phyloP scores from a whole-genome alignment of 2,888 invertebrate genomes.

The Parasteatoda lunata region DNA sequence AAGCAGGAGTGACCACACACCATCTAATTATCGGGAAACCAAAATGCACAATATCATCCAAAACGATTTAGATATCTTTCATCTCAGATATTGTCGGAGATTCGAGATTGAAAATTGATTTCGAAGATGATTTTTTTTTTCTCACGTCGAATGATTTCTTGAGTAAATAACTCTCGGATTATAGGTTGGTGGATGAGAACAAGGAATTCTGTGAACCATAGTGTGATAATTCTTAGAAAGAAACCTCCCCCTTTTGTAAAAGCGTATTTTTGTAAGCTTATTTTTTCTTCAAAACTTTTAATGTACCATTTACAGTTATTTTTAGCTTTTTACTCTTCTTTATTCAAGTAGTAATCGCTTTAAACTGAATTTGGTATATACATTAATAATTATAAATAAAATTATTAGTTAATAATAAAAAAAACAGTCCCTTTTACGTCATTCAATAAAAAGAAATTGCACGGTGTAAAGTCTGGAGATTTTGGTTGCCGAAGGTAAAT shows the following conservation, averaged over 20 bases:
- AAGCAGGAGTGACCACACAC: conserved; percentile 40
- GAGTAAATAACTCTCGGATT: not conserved
- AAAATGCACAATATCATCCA: not conserved
- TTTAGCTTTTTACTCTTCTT: too few relatives aligned
- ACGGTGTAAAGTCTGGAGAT: too few relatives aligned
- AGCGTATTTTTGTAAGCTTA: not conserved
- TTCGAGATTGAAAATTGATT: not conserved
- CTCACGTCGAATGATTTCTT: not conserved
- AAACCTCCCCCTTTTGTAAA: not conserved
- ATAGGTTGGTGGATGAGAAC: not conserved
- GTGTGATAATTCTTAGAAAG: not conserved
- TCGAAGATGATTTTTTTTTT: not conserved
- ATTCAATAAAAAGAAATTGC: too few relatives aligned
- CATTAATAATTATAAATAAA: too few relatives aligned
- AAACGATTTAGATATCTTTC: not conserved
- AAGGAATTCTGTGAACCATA: not conserved
- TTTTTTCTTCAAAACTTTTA: too few relatives aligned
- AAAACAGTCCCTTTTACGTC: too few relatives aligned
- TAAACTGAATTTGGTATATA: too few relatives aligned
- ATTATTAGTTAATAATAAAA: too few relatives aligned
- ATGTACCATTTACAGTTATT: too few relatives aligned
- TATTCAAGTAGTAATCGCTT: too few relatives aligned
- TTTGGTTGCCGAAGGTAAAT: too few relatives aligned
- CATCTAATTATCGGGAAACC: conserved; percentile 36
- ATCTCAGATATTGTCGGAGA: not conserved